phyloP scores from a whole-genome alignment of 2,113 vertebrate species.

The Peromyscus leucopus region DNA sequence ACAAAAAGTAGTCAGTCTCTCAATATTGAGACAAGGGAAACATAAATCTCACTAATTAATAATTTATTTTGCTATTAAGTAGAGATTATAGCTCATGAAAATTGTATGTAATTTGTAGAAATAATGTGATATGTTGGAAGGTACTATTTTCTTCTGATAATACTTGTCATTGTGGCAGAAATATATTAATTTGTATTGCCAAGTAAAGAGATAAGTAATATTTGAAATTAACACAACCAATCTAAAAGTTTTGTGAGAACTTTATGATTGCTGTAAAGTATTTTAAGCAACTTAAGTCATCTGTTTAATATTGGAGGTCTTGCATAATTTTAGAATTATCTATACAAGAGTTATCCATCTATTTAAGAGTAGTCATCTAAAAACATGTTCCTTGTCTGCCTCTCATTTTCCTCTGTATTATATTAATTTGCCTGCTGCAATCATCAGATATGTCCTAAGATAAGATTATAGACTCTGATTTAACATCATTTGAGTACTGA shows the following conservation, averaged over 20 bases:
- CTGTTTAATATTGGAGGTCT: neutral
- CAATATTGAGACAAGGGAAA: neutral
- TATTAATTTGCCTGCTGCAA: neutral
- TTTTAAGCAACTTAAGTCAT: neutral
- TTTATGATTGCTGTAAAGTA: neutral
- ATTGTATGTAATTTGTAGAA: neutral
- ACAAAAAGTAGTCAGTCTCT: neutral
- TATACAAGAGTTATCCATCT: neutral
- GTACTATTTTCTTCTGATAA: neutral
- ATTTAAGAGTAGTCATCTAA: neutral
- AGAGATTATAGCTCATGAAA: neutral
- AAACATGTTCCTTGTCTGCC: neutral
- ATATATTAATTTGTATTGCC: neutral
- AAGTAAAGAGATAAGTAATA: neutral
- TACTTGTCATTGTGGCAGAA: neutral
- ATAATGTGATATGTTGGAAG: neutral
- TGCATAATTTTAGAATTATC: neutral
- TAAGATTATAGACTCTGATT: neutral
- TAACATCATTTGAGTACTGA: conserved; percentile 15
- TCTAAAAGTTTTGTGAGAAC: neutral
- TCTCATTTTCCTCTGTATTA: neutral
- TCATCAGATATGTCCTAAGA: neutral
- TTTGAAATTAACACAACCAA: neutral
- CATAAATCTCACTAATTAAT: neutral
- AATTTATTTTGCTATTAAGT: conserved; percentile 9